Percentiles rank a stretch among this genome's conserved stretches.
Conservation (phyloP, 2,888 invertebrate species). For the Cephus rjabovi region DNA sequence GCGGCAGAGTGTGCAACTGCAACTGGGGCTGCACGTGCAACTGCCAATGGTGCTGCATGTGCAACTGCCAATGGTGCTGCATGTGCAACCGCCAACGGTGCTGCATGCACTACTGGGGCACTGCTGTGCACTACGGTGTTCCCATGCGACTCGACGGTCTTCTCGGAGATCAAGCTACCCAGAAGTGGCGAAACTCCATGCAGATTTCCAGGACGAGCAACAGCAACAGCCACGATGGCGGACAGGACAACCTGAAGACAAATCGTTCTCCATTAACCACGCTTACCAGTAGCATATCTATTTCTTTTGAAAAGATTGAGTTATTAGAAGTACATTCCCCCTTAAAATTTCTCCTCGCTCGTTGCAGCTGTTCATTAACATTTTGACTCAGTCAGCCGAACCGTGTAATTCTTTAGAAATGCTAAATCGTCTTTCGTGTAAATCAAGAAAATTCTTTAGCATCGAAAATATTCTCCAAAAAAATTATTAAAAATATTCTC, state of each 20-base stretch:
- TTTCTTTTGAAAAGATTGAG: too few species aligned
- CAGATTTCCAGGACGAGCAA: conserved; percentile 50
- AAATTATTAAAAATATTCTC: too few species aligned
- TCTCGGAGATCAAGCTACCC: conserved; percentile 44
- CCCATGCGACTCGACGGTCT: conserved; percentile 53
- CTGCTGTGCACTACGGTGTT: conserved; percentile 65
- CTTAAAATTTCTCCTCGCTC: too few species aligned
- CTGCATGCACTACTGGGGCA: conserved; percentile 67
- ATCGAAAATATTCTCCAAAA: too few species aligned
- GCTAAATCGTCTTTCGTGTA: too few species aligned
- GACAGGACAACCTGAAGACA: conserved; percentile 53
- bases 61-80: conserved; percentile 48
- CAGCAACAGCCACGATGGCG: conserved; percentile 51
- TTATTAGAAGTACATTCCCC: too few species aligned
- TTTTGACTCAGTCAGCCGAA: too few species aligned
- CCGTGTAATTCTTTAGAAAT: too few species aligned
- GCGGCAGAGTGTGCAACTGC: conserved; percentile 45
- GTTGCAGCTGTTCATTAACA: too few species aligned
- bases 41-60: not conserved
- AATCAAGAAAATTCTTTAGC: too few species aligned
- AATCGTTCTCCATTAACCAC: too few species aligned
- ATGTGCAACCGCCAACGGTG: conserved; percentile 43
- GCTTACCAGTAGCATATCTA: too few species aligned
- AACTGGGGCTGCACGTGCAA: conserved; percentile 39
- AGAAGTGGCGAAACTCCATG: conserved; percentile 25